Evolutionary conservation across 2,113 vertebrate genomes (phyloP), one percentile per base, ranked within the genome.

Genomic region (Bufo gargarizans): DNA sequence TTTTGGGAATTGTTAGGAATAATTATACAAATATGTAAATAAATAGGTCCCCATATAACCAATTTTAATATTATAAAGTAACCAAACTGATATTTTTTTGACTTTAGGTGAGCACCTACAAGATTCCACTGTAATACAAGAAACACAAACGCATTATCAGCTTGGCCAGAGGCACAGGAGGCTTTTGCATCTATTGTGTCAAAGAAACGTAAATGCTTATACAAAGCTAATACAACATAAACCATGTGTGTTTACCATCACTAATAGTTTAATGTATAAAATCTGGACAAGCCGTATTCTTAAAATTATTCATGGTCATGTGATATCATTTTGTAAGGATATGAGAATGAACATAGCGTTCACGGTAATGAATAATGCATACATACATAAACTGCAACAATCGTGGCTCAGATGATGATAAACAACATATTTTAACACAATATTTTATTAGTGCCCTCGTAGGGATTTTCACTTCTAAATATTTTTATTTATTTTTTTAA

Each of bases 251-350:
- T 71, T 53, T 69, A 84, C 82, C 82, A 33, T 71, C 49, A 71
- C 63, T 69, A 84, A 84, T 84, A 22, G 45, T 49, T 53, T 69
- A 84, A 84, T 71, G 45, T 22, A 69, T 69, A 83, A 49, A 83
- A 83, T 83, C 22, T 83, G 81, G 43, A 47, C 43, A 58, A 65
- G 58, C 14, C 80, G 69, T 67, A 67, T 83, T 69, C 63, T 69
- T 83, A 22, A 83, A n/a, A 83, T 83, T 67, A 67, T 65, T 47
- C 81, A 83, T 69, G 81, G 81, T 67, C 61, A 43, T 69, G 10
- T 92, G 67, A 89, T 47, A 76, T 76, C 20, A 76, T 50, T 50
- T 77, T 50, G 8, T 50, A 77, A 50, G 9, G 50, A 19, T 77
- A 50, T 17, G 20, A 50, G 50, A 50, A 77, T 77, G 74, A 77